phyloP scores from a whole-genome alignment of 2,888 invertebrate genomes.

The Agrotis exclamationis region DNA sequence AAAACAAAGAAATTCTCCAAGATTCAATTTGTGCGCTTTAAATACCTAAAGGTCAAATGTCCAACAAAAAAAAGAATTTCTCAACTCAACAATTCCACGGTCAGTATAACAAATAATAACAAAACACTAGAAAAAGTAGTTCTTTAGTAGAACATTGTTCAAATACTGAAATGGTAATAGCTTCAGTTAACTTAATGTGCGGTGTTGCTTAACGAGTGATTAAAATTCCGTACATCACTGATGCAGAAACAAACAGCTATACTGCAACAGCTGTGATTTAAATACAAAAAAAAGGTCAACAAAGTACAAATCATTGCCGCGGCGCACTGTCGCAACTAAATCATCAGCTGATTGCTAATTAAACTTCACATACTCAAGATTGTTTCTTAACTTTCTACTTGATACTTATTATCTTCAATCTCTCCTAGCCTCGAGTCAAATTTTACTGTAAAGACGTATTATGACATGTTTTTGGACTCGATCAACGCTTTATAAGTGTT shows the following conservation, averaged over 20 bases:
- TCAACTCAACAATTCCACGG: conserved; percentile 25
- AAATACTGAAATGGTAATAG: conserved; percentile 64
- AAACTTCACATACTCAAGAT: conserved; percentile 29
- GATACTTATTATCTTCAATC: conserved; percentile 25
- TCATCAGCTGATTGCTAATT: conserved; percentile 61
- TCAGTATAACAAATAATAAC: conserved; percentile 41
- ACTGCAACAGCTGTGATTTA: conserved; percentile 48
- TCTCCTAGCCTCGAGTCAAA: conserved; percentile 33
- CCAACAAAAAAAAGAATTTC: conserved; percentile 19
- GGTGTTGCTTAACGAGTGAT: conserved; percentile 61
- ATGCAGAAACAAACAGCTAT: conserved; percentile 52
- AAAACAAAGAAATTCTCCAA: conserved; percentile 28
- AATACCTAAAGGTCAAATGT: conserved; percentile 26
- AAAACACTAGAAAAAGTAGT: conserved; percentile 53
- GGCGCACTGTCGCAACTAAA: conserved; percentile 44
- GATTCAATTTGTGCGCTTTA: conserved; percentile 35
- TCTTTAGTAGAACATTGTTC: conserved; percentile 45
- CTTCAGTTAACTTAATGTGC: conserved; percentile 54
- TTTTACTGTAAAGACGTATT: conserved; percentile 40
- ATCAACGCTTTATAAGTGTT: conserved; percentile 42
- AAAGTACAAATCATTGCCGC: conserved; percentile 53
- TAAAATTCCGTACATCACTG: conserved; percentile 60
- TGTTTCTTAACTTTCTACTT: conserved; percentile 44
- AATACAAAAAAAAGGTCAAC: conserved; percentile 57
- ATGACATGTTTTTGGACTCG: conserved; percentile 23